Percentiles rank a stretch among this genome's conserved stretches.
Evolutionary conservation across 2,888 invertebrate species (phyloP).

Genomic region (Aphidoletes aphidimyza): DNA sequence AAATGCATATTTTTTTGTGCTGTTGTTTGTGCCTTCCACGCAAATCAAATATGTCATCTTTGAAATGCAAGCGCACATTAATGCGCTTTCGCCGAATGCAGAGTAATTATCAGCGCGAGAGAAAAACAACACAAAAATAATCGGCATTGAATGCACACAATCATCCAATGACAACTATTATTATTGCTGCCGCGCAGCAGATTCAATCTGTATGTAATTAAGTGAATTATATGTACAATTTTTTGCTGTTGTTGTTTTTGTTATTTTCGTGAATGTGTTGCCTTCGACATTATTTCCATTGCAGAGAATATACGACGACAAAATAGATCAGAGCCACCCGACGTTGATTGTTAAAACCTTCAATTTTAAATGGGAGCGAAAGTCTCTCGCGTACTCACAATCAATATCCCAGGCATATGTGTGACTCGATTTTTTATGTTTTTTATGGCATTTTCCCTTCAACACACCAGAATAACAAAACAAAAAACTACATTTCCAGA

Average conservation of each 20-base stretch:
- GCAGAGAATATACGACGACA: neutral
- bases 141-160: neutral
- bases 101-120: neutral
- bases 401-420: neutral
- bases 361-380: neutral
- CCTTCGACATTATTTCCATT: slow-evolving; percentile 44
- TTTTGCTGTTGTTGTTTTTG: too few relatives aligned
- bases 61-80: neutral
- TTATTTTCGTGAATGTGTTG: too few relatives aligned
- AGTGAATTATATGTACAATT: neutral
- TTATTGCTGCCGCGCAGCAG: neutral
- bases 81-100: neutral
- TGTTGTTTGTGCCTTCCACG: too few relatives aligned
- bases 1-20: neutral
- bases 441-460: slow-evolving; percentile 10
- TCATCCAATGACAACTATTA: neutral
- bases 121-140: neutral
- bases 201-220: neutral
- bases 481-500: neutral
- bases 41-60: slow-evolving; percentile 12
- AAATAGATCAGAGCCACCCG: neutral
- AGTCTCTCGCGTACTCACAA: neutral
- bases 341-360: neutral
- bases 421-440: neutral
- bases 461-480: neutral